Evolutionary conservation across 2,888 invertebrate species (phyloP).

Genomic region (Steromphala cineraria): DNA sequence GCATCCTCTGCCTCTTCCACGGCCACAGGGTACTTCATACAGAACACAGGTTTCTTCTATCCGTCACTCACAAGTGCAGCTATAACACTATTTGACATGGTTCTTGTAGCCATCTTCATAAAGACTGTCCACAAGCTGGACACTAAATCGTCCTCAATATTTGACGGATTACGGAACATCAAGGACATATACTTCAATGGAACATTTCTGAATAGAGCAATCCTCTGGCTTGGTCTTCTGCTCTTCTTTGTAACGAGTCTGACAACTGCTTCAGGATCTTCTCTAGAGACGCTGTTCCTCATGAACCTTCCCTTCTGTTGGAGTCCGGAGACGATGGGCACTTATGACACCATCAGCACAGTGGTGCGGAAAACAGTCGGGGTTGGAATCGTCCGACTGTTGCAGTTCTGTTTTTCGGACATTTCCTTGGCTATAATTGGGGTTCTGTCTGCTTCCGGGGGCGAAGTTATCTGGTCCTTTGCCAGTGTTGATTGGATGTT

Average conservation of each 20-base stretch:
- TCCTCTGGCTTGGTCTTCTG: neutral
- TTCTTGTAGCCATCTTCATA: neutral
- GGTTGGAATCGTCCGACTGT: slow-evolving; percentile 32
- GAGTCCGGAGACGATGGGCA: slow-evolving; percentile 44
- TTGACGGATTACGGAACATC: neutral
- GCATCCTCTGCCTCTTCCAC: slow-evolving; percentile 22
- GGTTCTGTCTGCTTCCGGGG: slow-evolving; percentile 8
- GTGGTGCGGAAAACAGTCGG: slow-evolving; percentile 29
- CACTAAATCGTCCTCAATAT: neutral
- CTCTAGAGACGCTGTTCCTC: slow-evolving; percentile 45
- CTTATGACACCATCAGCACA: slow-evolving; percentile 29
- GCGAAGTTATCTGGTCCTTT: slow-evolving; percentile 42
- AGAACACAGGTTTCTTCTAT: slow-evolving; percentile 30
- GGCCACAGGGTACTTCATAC: slow-evolving; percentile 35
- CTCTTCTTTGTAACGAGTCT: neutral
- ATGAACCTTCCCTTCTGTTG: slow-evolving; percentile 52
- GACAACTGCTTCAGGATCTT: neutral
- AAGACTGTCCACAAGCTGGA: neutral
- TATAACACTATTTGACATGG: neutral
- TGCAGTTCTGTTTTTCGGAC: slow-evolving; percentile 41
- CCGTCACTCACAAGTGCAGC: slow-evolving; percentile 20
- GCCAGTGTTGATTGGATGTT: slow-evolving; percentile 35
- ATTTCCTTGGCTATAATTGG: slow-evolving; percentile 39
- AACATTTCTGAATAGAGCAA: neutral
- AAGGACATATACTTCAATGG: neutral